Conservation (phyloP, 2,888 invertebrate genomes). For the Phymatocera aterrima region DNA sequence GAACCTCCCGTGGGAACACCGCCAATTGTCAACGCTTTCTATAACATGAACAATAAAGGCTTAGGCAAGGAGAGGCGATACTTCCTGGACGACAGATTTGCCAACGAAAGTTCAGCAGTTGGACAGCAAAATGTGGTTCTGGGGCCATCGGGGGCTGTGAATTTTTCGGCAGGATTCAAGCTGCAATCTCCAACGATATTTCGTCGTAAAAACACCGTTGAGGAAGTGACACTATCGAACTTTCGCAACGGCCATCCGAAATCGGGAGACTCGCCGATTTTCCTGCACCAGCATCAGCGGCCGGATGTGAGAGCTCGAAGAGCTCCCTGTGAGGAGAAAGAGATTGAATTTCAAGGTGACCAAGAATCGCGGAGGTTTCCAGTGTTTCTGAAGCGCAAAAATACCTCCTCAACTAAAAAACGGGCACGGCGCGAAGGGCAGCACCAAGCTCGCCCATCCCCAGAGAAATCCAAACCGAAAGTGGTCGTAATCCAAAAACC, state of each 20-base stretch:
- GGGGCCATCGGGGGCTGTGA: not conserved
- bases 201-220: not conserved
- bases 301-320: not conserved
- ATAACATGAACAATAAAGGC: not conserved
- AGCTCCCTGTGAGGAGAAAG: not conserved
- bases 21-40: slow-evolving; percentile 2
- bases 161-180: not conserved
- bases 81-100: slow-evolving; percentile 30
- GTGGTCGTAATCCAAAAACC: not conserved
- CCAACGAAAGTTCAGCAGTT: not conserved
- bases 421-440: not conserved
- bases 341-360: not conserved
- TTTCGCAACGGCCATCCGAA: not conserved
- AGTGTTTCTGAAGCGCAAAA: not conserved
- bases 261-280: not conserved
- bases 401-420: not conserved
- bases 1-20: slow-evolving; percentile 21
- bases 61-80: slow-evolving; percentile 43
- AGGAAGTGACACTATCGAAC: not conserved
- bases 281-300: not conserved
- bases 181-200: not conserved
- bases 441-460: not conserved
- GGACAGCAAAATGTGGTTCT: not conserved
- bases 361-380: slow-evolving; percentile 15
- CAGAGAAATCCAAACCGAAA: not conserved